Base-by-base conservation (phyloP, 2,113 vertebrate species). In the Nothobranchius furzeri region DNA sequence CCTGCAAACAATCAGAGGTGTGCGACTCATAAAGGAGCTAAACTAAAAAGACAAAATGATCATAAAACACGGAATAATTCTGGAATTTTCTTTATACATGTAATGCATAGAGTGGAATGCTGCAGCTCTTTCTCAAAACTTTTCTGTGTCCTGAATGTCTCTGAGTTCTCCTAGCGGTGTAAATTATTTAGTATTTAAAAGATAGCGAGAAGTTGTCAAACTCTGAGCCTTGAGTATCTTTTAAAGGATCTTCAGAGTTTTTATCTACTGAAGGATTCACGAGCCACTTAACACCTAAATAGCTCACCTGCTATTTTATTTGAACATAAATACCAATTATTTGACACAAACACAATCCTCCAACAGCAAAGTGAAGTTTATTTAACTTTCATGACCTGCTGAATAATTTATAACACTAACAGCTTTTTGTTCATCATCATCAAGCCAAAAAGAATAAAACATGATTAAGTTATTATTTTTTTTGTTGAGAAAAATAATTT, bases 101-200 rank as follows among this genome's bases (percentile, higher is more conserved):
- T 40, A 40, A 40, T 5, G 37, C 37, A 40, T 40, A 40, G 37
- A 40, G 37, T 40, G 37, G 7, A 40, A 40, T 40, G 9, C 7
- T 40, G 6, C 37, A 40, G 37, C 37, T 37, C 7, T 40, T 40
- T 7, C 37, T 40, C 6, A 7, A 40, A 40, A 40, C 7, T 40
- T 40, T 40, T 49, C 68, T 80, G 74, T 74, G 64, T 58, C 57
- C 12, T 25, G 13, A 65, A 64, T 6, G 17, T 42, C 17, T 63
- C 20, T 6, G 13, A 73, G 46, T 43, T 43, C 20, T 20, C 20
- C 57, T 64, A 84, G 83, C 48, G 51, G 56, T 68, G n/a, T 73
- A 43, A 88, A 84, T 78, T 67, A 88, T 87, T 85, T 14, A 85
- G 45, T 75, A 20, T 70, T 87, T 6, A 57, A 48, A 63, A 60